phyloP scores from a whole-genome alignment of 2,797 vertebrate genomes.

The Sphaeramia orbicularis region DNA sequence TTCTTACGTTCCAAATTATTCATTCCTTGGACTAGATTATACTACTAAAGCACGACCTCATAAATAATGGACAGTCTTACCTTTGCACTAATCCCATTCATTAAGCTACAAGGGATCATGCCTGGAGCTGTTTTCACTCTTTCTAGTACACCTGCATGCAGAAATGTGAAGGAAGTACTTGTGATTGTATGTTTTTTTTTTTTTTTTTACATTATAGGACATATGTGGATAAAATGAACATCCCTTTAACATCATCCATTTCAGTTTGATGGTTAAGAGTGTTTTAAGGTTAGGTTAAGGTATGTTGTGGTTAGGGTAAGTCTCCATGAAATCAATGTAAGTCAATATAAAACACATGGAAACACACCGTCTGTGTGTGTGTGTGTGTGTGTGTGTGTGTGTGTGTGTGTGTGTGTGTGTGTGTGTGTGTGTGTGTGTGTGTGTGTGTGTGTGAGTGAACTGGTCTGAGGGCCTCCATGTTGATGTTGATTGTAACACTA shows the following conservation, averaged over 20 bases:
- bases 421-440: too few relatives aligned
- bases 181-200: neutral
- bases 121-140: slow-evolving; percentile 14
- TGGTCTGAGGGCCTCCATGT: slow-evolving; percentile 43
- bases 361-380: neutral
- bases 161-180: slow-evolving; percentile 43
- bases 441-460: slow-evolving; percentile 21
- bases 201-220: too few relatives aligned
- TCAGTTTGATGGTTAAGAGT: too few relatives aligned
- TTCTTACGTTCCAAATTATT: neutral
- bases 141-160: slow-evolving; percentile 38
- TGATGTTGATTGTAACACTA: slow-evolving; percentile 59
- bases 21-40: neutral
- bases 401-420: too few relatives aligned
- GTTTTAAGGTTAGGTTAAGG: too few relatives aligned
- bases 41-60: neutral
- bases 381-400: slow-evolving; percentile 11
- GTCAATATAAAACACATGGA: too few relatives aligned
- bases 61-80: neutral
- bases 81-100: neutral
- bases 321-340: too few relatives aligned
- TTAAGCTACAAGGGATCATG: neutral
- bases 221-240: too few relatives aligned
- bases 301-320: too few relatives aligned
- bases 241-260: too few relatives aligned